Conservation (phyloP, 2,797 vertebrate genomes). For the Pseudocheirus occidentalis region DNA sequence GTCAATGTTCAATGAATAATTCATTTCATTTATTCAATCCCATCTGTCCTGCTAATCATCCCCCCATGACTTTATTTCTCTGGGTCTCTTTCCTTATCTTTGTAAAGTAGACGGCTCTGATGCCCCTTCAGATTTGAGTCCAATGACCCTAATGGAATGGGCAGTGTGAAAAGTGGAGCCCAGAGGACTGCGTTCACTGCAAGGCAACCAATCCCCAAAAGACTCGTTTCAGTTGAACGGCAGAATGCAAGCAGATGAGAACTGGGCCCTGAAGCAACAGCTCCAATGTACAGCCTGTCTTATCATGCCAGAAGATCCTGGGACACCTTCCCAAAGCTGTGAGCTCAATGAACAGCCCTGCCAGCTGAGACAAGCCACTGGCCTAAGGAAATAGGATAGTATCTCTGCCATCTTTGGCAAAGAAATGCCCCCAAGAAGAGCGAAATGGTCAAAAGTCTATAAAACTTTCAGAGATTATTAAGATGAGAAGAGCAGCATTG, state of each 20-base stretch:
- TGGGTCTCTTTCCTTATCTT: neutral
- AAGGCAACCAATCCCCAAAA: constrained; percentile 12
- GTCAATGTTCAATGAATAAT: neutral
- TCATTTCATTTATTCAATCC: no score
- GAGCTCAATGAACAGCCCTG: constrained; percentile 28
- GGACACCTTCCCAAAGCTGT: constrained; percentile 38
- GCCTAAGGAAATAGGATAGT: constrained; percentile 32
- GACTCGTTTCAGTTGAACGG: neutral
- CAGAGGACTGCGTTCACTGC: neutral
- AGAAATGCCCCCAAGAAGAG: constrained; percentile 40
- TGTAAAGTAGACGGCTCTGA: neutral
- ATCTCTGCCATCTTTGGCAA: constrained; percentile 55
- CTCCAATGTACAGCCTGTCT: neutral
- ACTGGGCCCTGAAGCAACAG: constrained; percentile 42
- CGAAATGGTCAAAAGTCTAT: constrained; percentile 32
- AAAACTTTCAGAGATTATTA: constrained; percentile 48
- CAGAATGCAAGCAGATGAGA: neutral
- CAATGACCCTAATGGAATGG: constrained; percentile 4
- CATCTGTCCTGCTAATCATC: neutral
- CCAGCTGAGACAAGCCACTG: neutral
- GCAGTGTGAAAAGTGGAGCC: neutral
- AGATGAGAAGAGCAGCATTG: constrained; percentile 3
- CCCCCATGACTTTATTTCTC: neutral
- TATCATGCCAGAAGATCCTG: constrained; percentile 55
- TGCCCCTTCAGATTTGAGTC: neutral